Conservation (phyloP, 2,888 invertebrate genomes). For the Malacosoma neustria region DNA sequence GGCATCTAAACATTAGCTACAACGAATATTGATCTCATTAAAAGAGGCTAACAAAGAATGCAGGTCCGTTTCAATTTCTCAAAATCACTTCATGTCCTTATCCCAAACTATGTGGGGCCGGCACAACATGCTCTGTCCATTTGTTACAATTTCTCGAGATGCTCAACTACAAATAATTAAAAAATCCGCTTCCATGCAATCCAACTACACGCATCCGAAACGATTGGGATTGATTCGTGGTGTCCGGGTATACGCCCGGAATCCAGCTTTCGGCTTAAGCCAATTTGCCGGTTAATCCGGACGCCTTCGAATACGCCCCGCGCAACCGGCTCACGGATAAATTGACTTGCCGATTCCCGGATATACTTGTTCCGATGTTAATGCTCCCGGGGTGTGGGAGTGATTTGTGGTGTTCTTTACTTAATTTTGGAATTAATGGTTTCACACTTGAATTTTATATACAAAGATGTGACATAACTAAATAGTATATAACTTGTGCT, state of each 20-base stretch:
- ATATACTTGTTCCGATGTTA: neutral
- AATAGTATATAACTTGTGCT: too few species aligned
- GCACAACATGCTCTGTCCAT: too few species aligned
- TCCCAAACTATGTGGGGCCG: too few species aligned
- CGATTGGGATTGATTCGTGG: slow-evolving; percentile 52
- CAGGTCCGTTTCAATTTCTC: too few species aligned
- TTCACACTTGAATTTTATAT: too few species aligned
- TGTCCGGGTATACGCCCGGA: slow-evolving; percentile 22
- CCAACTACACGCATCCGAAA: slow-evolving; percentile 9
- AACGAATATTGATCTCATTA: too few species aligned
- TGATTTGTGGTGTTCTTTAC: neutral
- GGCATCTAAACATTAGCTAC: too few species aligned
- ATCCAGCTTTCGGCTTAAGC: slow-evolving; percentile 44
- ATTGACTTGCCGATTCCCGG: slow-evolving; percentile 16
- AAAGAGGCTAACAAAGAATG: too few species aligned
- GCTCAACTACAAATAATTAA: too few species aligned
- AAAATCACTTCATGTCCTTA: too few species aligned
- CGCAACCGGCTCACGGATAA: slow-evolving; percentile 11
- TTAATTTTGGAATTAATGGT: neutral
- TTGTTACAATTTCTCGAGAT: too few species aligned
- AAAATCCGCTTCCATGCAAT: neutral
- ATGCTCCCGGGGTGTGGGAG: neutral
- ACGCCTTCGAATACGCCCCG: slow-evolving; percentile 30
- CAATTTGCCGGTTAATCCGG: slow-evolving; percentile 63
- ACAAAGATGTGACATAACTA: too few species aligned